Percentiles rank a stretch among this genome's conserved stretches.
Evolutionary conservation across 2,113 vertebrate species (phyloP).

Genomic region (Dicaeum eximium): DNA sequence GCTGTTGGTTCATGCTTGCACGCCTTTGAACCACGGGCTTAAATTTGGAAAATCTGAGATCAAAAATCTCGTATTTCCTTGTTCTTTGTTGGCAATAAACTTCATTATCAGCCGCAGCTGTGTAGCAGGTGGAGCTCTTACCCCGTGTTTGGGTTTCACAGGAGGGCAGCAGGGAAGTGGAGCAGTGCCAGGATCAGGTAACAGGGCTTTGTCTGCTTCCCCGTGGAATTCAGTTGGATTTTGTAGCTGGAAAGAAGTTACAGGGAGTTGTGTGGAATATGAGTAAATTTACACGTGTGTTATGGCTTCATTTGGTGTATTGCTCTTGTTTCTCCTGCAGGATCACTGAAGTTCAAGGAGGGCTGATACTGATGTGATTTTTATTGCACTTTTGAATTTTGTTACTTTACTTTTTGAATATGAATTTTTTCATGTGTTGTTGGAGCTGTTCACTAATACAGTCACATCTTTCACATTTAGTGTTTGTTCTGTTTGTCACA

Average conservation of each 20-base stretch:
- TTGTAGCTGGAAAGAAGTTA: not conserved
- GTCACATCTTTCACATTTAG: not conserved
- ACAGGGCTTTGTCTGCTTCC: not conserved
- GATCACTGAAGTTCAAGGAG: not conserved
- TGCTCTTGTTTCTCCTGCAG: not conserved
- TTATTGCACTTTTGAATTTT: not conserved
- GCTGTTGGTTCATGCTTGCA: not conserved
- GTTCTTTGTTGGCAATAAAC: not conserved
- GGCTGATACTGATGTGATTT: not conserved
- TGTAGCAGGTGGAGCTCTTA: not conserved
- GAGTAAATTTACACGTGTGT: not conserved
- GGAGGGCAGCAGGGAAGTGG: not conserved
- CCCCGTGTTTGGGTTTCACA: not conserved
- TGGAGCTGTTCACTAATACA: not conserved
- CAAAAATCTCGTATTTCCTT: not conserved
- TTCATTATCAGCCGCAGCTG: not conserved
- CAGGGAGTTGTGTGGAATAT: not conserved
- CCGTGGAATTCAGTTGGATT: not conserved
- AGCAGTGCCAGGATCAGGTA: not conserved
- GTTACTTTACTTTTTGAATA: not conserved
- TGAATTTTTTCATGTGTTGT: not conserved
- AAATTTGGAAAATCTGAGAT: not conserved
- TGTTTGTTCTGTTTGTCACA: not conserved
- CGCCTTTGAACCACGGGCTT: not conserved
- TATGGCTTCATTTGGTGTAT: accelerated